Percentiles rank a stretch among this genome's conserved stretches.
These are phyloP conservation scores for Epizoanthus illoricatus DNA, from an alignment of 92 coral and sea anemone genomes.

Conservation along the genomic window DNA sequence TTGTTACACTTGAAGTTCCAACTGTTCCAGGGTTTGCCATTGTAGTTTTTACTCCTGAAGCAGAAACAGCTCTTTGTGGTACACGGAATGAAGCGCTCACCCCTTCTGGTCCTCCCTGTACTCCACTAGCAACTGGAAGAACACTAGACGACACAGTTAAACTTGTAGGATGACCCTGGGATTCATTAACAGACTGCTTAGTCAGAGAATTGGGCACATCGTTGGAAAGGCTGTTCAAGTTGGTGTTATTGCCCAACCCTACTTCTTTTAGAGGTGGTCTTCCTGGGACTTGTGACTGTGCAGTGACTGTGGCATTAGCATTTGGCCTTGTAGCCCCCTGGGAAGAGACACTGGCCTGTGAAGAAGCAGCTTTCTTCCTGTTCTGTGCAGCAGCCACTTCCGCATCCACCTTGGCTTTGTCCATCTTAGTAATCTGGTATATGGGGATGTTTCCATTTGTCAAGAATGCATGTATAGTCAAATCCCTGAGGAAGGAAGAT, in stretches of 20 bases:
- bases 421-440: background rate
- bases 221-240: background rate
- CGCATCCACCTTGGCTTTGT: background rate
- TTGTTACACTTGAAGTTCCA: too few species aligned
- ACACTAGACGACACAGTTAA: background rate
- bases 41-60: background rate
- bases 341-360: background rate
- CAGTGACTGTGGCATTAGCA: background rate
- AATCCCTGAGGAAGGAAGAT: slow-evolving; percentile 14
- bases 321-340: background rate
- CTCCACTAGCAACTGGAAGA: background rate
- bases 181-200: background rate
- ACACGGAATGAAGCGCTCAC: slow-evolving; percentile 13
- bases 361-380: background rate
- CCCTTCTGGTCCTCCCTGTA: background rate
- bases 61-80: background rate
- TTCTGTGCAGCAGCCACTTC: background rate
- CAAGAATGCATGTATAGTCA: background rate
- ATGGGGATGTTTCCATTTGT: background rate
- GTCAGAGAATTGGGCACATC: background rate
- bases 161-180: background rate
- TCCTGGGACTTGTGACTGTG: background rate
- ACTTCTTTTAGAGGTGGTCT: background rate
- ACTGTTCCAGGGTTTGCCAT: background rate
- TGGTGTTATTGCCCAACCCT: background rate